A percentile compares a stretch with the other conserved stretches of the same genome.
phyloP scores from a whole-genome alignment of 1,140 invertebrate species.

The Adoxophyes honmai region DNA sequence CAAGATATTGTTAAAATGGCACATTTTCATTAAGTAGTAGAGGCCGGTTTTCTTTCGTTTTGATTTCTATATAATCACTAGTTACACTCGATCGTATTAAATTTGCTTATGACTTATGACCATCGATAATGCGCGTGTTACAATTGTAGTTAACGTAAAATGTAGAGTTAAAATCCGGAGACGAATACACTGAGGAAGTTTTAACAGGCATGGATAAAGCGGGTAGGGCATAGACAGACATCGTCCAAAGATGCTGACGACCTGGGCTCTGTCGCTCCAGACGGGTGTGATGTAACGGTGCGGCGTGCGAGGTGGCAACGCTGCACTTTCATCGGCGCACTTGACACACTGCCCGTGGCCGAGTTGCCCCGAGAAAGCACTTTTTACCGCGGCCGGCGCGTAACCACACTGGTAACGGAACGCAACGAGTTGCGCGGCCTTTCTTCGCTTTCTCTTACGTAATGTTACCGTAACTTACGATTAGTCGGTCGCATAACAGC shows the following conservation, averaged over 20 bases:
- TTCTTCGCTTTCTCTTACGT: slow-evolving; percentile 74
- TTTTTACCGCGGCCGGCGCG: slow-evolving; percentile 62
- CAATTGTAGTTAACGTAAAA: too few relatives aligned
- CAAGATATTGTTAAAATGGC: too few relatives aligned
- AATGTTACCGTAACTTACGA: slow-evolving; percentile 53
- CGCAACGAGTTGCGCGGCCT: slow-evolving; percentile 62
- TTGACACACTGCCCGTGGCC: slow-evolving; percentile 75
- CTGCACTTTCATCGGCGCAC: slow-evolving; percentile 71
- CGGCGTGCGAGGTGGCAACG: slow-evolving; percentile 59
- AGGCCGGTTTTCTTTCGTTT: too few relatives aligned
- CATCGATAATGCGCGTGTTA: too few relatives aligned
- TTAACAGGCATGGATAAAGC: not conserved
- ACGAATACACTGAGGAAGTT: slow-evolving; percentile 7
- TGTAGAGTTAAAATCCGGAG: slow-evolving; percentile 23
- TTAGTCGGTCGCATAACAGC: slow-evolving; percentile 52
- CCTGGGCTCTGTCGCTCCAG: slow-evolving; percentile 62
- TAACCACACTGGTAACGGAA: slow-evolving; percentile 62
- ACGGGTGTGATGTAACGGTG: slow-evolving; percentile 68
- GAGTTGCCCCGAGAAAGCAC: slow-evolving; percentile 73
- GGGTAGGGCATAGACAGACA: not conserved
- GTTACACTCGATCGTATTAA: too few relatives aligned
- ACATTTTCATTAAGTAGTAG: too few relatives aligned
- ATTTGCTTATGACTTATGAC: too few relatives aligned
- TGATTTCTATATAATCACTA: too few relatives aligned
- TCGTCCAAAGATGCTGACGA: slow-evolving; percentile 53